These are phyloP conservation scores for Tortricodes alternella DNA, from an alignment of 2,888 invertebrate species.

Conservation along the genomic window DNA sequence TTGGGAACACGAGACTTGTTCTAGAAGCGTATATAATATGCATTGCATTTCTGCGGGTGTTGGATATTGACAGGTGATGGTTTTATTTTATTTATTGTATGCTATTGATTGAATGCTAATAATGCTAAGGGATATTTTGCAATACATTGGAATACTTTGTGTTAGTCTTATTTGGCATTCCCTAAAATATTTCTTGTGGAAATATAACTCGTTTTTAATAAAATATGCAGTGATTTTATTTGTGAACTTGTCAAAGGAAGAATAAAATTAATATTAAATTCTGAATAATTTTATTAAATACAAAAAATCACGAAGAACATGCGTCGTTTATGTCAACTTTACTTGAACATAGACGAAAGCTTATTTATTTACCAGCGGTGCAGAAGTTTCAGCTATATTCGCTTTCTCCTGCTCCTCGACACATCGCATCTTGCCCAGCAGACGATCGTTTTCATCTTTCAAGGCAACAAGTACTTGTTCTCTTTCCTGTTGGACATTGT, in stretches of 20 bases:
- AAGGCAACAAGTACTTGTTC: conserved; percentile 75
- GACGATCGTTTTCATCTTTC: conserved; percentile 73
- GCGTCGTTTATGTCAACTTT: no score
- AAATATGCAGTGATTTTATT: conserved; percentile 10
- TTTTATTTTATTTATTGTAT: conserved; percentile 35
- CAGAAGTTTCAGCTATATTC: background rate
- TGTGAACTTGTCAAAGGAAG: background rate
- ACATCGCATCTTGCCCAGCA: conserved; percentile 66
- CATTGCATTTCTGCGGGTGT: conserved; percentile 14
- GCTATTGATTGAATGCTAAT: conserved; percentile 21
- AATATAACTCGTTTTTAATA: conserved; percentile 16
- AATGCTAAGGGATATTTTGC: conserved; percentile 17
- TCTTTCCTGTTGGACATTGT: conserved; percentile 73
- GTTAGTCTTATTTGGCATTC: background rate
- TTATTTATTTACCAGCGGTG: background rate
- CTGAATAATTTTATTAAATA: background rate
- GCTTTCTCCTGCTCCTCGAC: conserved; percentile 41
- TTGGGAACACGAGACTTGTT: background rate
- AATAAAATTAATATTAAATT: background rate
- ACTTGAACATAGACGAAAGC: background rate
- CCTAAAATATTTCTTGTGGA: conserved; percentile 8
- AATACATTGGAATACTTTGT: conserved; percentile 16
- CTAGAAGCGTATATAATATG: background rate
- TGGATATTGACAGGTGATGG: conserved; percentile 47
- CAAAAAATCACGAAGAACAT: no score